Evolutionary conservation across 2,113 vertebrate species (phyloP).

Genomic region (Piprites chloris): DNA sequence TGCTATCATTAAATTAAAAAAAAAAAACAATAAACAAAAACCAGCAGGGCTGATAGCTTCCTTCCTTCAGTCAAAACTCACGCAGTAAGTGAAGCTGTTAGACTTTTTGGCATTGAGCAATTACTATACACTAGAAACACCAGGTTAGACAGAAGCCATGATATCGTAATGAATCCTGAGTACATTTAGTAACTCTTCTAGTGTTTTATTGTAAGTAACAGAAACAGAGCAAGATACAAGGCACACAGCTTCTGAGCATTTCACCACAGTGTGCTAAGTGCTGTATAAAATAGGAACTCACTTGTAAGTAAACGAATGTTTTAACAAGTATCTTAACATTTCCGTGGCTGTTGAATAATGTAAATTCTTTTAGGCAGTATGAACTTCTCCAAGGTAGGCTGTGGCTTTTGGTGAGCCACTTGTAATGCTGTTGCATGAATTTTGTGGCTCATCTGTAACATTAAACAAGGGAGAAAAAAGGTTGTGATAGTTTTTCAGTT

Average conservation of each 20-base stretch:
- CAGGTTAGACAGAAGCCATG: not conserved
- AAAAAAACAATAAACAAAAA: not conserved
- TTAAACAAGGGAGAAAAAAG: not conserved
- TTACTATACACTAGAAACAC: not conserved
- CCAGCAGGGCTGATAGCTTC: not conserved
- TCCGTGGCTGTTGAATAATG: conserved; percentile 92
- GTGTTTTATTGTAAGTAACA: conserved; percentile 66
- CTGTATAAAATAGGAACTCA: not conserved
- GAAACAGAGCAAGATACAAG: conserved; percentile 31
- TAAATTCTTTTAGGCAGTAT: conserved; percentile 72
- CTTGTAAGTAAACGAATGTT: conserved; percentile 19
- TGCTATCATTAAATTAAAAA: not conserved
- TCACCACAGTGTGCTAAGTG: not conserved
- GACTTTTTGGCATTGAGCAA: not conserved
- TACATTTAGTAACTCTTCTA: not conserved
- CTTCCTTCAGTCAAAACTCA: not conserved
- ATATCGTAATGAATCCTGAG: not conserved
- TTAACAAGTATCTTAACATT: conserved; percentile 75
- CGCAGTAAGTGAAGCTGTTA: not conserved
- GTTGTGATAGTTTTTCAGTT: not conserved
- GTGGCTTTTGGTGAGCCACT: conserved; percentile 81
- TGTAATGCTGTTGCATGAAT: conserved; percentile 84
- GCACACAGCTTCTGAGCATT: not conserved
- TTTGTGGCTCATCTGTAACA: conserved; percentile 78
- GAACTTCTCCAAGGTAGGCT: conserved; percentile 84